These are phyloP conservation scores for Brachypodius melanocephalos DNA, from an alignment of 2,113 vertebrate genomes.

Conservation along the genomic window DNA sequence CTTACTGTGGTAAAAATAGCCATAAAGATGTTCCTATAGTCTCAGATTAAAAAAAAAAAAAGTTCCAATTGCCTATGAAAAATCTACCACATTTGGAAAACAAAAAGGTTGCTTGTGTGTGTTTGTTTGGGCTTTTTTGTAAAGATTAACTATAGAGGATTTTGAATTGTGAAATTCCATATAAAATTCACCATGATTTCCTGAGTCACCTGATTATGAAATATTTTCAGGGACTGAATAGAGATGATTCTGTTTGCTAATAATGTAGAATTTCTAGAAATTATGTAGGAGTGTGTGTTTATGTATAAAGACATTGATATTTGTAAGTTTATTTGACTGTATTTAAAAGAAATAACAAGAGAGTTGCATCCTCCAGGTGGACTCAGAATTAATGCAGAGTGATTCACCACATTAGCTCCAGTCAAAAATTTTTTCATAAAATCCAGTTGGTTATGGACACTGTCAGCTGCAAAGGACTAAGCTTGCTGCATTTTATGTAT, in stretches of 20 bases:
- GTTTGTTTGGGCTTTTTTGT: not conserved
- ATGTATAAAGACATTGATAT: not conserved
- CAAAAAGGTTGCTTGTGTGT: not conserved
- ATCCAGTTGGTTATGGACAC: not conserved
- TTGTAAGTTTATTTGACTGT: not conserved
- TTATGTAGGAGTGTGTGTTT: not conserved
- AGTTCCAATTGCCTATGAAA: not conserved
- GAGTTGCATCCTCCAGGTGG: not conserved
- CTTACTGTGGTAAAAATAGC: not conserved
- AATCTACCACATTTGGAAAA: not conserved
- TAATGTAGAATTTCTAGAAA: not conserved
- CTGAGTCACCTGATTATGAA: not conserved
- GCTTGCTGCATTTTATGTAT: not conserved
- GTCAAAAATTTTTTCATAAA: not conserved
- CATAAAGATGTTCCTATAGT: not conserved
- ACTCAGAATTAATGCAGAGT: not conserved
- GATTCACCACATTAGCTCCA: not conserved
- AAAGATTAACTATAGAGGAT: not conserved
- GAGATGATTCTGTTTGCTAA: not conserved
- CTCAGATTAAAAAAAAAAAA: not conserved
- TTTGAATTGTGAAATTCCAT: not conserved
- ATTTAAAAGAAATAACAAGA: not conserved
- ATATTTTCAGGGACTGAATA: not conserved
- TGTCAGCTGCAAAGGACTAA: not conserved
- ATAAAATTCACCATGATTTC: not conserved